phyloP scores from a whole-genome alignment of 2,113 vertebrate species.

The Craseonycteris thonglongyai region DNA sequence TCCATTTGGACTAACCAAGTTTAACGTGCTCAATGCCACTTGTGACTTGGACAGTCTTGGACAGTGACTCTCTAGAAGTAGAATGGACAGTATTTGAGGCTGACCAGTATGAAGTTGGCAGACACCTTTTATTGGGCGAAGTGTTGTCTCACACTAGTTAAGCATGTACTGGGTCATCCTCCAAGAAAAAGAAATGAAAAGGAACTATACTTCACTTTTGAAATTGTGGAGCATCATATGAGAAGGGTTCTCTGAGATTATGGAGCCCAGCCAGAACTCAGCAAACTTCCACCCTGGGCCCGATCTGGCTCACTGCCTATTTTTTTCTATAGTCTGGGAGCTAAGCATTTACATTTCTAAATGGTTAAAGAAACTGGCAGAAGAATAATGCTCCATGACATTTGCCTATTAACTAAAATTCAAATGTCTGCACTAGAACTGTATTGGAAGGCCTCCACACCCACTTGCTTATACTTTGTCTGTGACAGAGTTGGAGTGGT shows the following conservation, averaged over 20 bases:
- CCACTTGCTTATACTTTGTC: background rate
- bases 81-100: background rate
- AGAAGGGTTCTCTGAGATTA: background rate
- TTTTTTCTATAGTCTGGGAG: background rate
- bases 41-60: background rate
- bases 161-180: background rate
- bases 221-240: background rate
- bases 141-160: background rate
- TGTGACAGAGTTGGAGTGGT: background rate
- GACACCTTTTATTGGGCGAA: background rate
- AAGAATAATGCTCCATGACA: background rate
- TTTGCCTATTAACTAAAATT: background rate
- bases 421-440: background rate
- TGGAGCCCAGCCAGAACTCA: background rate
- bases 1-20: background rate
- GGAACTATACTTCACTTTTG: background rate
- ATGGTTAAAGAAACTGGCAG: background rate
- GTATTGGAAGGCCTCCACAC: background rate
- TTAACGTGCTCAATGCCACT: background rate
- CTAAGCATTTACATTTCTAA: background rate
- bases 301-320: background rate
- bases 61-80: background rate
- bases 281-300: background rate
- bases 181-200: background rate
- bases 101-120: background rate